A percentile compares a stretch with the other conserved stretches of the same genome.
These are phyloP conservation scores for Tortricodes alternella DNA, from an alignment of 2,888 invertebrate genomes.

Conservation along the genomic window DNA sequence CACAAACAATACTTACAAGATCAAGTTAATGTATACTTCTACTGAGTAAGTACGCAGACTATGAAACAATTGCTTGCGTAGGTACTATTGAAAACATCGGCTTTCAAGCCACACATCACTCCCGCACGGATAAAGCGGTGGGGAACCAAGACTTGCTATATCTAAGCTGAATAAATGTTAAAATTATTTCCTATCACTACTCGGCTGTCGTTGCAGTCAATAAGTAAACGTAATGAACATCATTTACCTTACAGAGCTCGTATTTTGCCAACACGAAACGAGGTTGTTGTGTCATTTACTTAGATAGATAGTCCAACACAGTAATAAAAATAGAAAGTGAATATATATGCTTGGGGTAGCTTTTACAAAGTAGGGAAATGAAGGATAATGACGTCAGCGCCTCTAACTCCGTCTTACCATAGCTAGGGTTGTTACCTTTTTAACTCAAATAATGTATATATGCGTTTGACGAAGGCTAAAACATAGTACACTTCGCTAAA, in stretches of 20 bases:
- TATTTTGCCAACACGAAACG: conserved; percentile 62
- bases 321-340: no score
- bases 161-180: not conserved
- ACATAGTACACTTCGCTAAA: no score
- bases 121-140: conserved; percentile 25
- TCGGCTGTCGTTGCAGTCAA: not conserved
- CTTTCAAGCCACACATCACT: conserved; percentile 24
- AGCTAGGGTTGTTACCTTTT: no score
- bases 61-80: conserved; percentile 15
- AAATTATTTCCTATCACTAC: not conserved
- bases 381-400: no score
- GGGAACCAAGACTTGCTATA: not conserved
- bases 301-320: no score
- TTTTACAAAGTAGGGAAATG: no score
- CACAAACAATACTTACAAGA: conserved; percentile 17
- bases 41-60: conserved; percentile 14
- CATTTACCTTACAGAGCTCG: conserved; percentile 51
- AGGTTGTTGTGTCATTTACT: conserved; percentile 34
- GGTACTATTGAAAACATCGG: conserved; percentile 8
- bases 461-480: no score
- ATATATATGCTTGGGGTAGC: no score
- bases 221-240: conserved; percentile 28
- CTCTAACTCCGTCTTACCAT: no score
- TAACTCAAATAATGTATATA: no score
- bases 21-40: no score